Evolutionary conservation across 2,888 invertebrate genomes (phyloP), one percentile per base, ranked within the genome.

Genomic region (Hermodice carunculata): DNA sequence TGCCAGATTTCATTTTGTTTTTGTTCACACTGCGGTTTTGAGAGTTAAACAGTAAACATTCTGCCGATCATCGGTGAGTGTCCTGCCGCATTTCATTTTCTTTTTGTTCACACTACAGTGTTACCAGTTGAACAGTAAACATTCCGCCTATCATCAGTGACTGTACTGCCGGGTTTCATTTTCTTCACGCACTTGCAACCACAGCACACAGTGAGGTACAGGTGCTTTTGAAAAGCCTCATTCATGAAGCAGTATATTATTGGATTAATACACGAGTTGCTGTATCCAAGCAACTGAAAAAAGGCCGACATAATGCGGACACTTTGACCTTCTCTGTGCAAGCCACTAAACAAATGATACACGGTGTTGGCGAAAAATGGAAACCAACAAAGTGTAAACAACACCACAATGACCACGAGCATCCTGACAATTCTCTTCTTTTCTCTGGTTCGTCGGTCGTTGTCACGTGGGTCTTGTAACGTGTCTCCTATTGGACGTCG

Each of bases 171-270:
- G n/a, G n/a, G n/a, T n/a, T n/a, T n/a, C n/a, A n/a, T n/a, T n/a
- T n/a, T n/a, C n/a, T n/a, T n/a, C n/a, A n/a, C n/a, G n/a, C n/a
- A n/a, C n/a, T n/a, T n/a, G n/a, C n/a, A n/a, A n/a, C n/a, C n/a
- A n/a, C n/a, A n/a, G n/a, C n/a, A n/a, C n/a, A n/a, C n/a, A n/a
- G n/a, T n/a, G n/a, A n/a, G n/a, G n/a, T n/a, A n/a, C n/a, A n/a
- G n/a, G 59, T 78, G 74, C 52, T 70, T 66, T 66, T 77, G 77
- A 63, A 82, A 82, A 46, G 67, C 75, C 28, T 76, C 75, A 70
- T 80, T 81, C n/a, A 81, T 58, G 69, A 81, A 80, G 26, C 79
- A 79, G 68, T 81, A 82, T 32, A 81, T 72, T 19, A 81, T 72
- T 1, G 81, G 81, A 64, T 82, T 82, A 14, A 76, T 70, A 61